phyloP scores from a whole-genome alignment of 2,113 vertebrate genomes.

The Amphiprion percula region DNA sequence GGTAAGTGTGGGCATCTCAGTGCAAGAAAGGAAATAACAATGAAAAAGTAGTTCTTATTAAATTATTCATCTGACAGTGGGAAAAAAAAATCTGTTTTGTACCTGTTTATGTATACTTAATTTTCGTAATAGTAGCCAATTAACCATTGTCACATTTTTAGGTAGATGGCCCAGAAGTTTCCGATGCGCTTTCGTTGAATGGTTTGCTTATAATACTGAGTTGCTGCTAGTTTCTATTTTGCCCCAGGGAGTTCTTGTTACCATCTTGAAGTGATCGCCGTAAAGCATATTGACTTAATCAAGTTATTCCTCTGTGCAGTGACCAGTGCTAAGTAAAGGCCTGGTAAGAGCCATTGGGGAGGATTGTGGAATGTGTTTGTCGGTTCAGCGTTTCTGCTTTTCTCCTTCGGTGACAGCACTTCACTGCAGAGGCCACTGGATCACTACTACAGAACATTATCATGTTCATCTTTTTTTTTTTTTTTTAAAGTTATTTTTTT shows the following conservation, averaged over 20 bases:
- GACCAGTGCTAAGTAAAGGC: constrained; percentile 64
- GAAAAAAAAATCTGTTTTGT: too few species aligned
- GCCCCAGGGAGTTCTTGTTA: constrained; percentile 7
- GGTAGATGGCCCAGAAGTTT: neutral
- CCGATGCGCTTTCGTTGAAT: constrained; percentile 1
- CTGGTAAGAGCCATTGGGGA: constrained; percentile 45
- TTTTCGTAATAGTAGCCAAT: too few species aligned
- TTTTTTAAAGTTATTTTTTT: too few species aligned
- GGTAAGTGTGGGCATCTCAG: too few species aligned
- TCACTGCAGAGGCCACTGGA: constrained; percentile 44
- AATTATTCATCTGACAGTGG: too few species aligned
- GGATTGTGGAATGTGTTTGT: constrained; percentile 59
- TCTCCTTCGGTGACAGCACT: constrained; percentile 32
- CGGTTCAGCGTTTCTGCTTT: constrained; percentile 46
- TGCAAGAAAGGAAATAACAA: too few species aligned
- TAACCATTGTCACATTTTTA: too few species aligned
- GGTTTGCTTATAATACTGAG: neutral
- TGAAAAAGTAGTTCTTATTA: too few species aligned
- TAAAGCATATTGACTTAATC: constrained; percentile 38
- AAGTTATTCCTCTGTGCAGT: constrained; percentile 59
- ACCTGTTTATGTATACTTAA: too few species aligned
- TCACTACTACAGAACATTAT: constrained; percentile 20
- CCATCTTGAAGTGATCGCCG: constrained; percentile 11
- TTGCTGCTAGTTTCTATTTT: constrained; percentile 10
- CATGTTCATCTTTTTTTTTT: constrained; percentile 7